Base-by-base conservation (phyloP, 2,113 vertebrate species). In the Plecotus auritus region DNA sequence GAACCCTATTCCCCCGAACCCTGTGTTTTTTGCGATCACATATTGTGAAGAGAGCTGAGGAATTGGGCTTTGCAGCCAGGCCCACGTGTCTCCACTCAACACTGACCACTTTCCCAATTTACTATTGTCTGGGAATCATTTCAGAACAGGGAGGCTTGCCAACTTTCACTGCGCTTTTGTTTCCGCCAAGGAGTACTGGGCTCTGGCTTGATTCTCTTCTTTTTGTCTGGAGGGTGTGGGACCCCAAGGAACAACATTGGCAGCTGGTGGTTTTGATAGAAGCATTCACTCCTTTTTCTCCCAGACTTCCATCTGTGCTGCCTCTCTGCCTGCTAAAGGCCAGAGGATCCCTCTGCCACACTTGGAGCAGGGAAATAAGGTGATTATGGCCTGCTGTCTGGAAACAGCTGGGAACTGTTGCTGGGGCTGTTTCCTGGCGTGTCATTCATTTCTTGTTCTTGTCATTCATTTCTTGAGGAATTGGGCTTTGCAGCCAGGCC, bases 381-480 rank as follows among this genome's bases (percentile, higher is more conserved):
- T 80, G 90, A 95, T 93, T 45, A 87, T 84, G 82, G 89, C 51
- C 81, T 89, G 85, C 67, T 81, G 66, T 49, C 88, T 20, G 49
- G 66, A 56, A 80, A 84, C 54, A 7, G 5, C 7, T 78, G 64
- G 82, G 77, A 59, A 72, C 40, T 85, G 30, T 84, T 13, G 40
- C 66, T 35, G 61, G 94, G 59, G 37, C n/a, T 17, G 20, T 51
- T 86, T 91, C 80, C 88, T 74, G 35, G 54, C 51, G 47, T 22
- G 11, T 49, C 70, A 35, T 82, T 32, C 32, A 47, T 80, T 74
- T 85, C 66, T 85, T 81, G 40, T 23, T 84, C 42, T 28, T 76
- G 23, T 20, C 51, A 54, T 54, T 54, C 51, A 54, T 54, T 54
- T 54, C 51, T 54, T 54, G 51, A 54, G 51, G 18, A 54, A 54